These are phyloP conservation scores for Puffinus mauretanicus DNA, from an alignment of 2,113 vertebrate species.

Conservation along the genomic window DNA sequence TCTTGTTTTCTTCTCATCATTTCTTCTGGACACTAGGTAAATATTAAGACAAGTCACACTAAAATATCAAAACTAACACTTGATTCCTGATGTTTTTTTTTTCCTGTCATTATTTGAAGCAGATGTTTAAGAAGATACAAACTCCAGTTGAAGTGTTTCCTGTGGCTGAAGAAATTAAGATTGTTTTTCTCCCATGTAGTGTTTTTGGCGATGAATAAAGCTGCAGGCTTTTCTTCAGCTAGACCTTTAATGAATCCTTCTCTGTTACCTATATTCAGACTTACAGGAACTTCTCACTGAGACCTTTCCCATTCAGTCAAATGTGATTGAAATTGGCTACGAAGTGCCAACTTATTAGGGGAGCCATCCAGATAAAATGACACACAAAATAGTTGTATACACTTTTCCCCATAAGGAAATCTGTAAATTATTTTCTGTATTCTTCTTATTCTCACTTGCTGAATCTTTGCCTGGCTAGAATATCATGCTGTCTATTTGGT, in stretches of 20 bases:
- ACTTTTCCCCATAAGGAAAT: neutral
- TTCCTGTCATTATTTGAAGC: neutral
- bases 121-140: neutral
- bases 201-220: neutral
- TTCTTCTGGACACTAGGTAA: neutral
- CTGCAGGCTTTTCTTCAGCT: neutral
- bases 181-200: neutral
- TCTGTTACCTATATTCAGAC: neutral
- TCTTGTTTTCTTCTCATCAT: neutral
- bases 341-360: neutral
- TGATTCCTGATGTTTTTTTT: neutral
- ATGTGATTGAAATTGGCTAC: neutral
- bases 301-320: neutral
- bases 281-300: neutral
- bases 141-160: neutral
- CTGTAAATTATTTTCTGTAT: neutral
- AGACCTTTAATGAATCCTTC: neutral
- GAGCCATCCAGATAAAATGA: neutral
- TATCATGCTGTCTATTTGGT: neutral
- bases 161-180: neutral
- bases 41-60: neutral
- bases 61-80: neutral
- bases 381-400: neutral
- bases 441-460: neutral
- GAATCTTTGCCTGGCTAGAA: neutral